These are phyloP conservation scores for Drosophila peninsularis DNA, from an alignment of 2,888 invertebrate species.

Conservation along the genomic window DNA sequence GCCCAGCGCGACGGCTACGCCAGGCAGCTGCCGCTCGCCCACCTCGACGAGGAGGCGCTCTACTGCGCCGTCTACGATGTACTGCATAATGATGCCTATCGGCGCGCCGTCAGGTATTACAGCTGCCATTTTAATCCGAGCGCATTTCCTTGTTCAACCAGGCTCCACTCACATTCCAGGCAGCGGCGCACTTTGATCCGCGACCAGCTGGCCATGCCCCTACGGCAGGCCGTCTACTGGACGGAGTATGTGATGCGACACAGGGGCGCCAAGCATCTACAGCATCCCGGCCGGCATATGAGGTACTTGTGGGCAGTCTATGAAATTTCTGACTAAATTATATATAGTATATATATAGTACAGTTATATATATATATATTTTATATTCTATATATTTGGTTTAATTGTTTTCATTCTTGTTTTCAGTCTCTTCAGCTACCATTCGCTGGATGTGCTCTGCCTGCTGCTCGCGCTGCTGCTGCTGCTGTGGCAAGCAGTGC, in stretches of 20 bases:
- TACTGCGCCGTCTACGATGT: conserved; percentile 88
- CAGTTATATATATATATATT: too few relatives aligned
- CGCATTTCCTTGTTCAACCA: conserved; percentile 13
- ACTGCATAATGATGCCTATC: conserved; percentile 88
- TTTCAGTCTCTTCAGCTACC: conserved; percentile 9
- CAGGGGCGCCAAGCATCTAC: conserved; percentile 87
- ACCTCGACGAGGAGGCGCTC: conserved; percentile 88
- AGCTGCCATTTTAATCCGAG: conserved; percentile 19
- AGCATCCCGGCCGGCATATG: conserved; percentile 88
- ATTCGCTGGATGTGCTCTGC: conserved; percentile 19
- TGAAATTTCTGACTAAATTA: too few relatives aligned
- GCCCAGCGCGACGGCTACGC: conserved; percentile 90
- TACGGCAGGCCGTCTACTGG: conserved; percentile 91
- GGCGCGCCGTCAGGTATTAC: conserved; percentile 86
- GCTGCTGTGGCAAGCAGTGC: conserved; percentile 15
- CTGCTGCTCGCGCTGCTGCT: conserved; percentile 6
- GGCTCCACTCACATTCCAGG: conserved; percentile 14
- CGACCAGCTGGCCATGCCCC: conserved; percentile 90
- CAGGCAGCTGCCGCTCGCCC: conserved; percentile 88
- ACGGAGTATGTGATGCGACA: conserved; percentile 92
- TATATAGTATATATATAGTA: too few relatives aligned
- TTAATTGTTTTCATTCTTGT: too few relatives aligned
- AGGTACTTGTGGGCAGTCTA: conserved; percentile 77
- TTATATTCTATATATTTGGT: too few relatives aligned
- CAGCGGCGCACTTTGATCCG: conserved; percentile 85